Base-by-base conservation (phyloP, 2,113 vertebrate species). In the Nyctibius bracteatus region DNA sequence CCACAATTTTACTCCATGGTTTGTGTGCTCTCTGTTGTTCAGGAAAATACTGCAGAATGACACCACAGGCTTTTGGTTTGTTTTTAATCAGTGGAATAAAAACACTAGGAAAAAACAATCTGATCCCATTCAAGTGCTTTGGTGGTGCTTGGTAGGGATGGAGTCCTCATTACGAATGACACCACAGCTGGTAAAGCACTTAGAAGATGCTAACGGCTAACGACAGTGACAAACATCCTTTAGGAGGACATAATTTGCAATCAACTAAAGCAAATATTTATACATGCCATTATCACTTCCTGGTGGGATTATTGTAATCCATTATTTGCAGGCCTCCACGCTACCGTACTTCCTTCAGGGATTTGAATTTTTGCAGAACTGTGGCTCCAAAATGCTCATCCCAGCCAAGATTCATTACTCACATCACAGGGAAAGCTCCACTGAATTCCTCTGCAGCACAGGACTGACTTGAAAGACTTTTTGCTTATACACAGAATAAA, bases 401-500 rank as follows among this genome's bases (percentile, higher is more conserved):
- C 77, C 43, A 96, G 97, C 97, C 97, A 97, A 97, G 91, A 91
- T 86, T 94, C 97, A 97, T 97, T 97, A 97, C 86, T 98, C 93
- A 92, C 31, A 1, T 84, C 78, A 79, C 71, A 94, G 95, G 83
- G 93, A 95, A 86, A 94, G 88, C 92, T 96, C 86, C 68, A 37
- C 37, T 1, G n/a, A 81, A 88, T 97, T 97, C 92, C 96, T 97
- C 92, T 92, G 81, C 46, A 66, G 84, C 37, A 74, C 17, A 81
- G 79, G 27, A 57, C 71, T 46, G 30, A 68, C 59, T 85, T 70
- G 37, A 91, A 96, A 97, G 22, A 31, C 52, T 73, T 87, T 47
- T 58, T 94, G 75, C 80, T 90, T 92, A 79, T 44, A 65, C 1
- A 1, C 33, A 70, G 71, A 92, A 92, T 51, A 51, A 83, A 87